Evolutionary conservation across 2,888 invertebrate species (phyloP).

Genomic region (Mesorhabditis spiculigera): DNA sequence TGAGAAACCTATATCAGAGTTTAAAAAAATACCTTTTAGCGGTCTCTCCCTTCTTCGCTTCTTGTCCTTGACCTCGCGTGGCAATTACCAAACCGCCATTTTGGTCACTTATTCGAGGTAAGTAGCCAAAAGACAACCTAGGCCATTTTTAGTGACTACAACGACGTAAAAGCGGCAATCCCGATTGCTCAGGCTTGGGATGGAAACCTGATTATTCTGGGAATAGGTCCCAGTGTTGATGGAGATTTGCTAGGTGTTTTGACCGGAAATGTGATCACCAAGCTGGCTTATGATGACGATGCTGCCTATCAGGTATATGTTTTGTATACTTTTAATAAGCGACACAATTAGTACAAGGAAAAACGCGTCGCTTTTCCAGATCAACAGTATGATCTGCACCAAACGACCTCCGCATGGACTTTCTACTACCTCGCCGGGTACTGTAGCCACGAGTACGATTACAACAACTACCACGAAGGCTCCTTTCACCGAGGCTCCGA

Average conservation of each 20-base stretch:
- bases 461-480: not conserved
- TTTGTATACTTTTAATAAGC: too few species aligned
- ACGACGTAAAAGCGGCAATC: not conserved
- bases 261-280: not conserved
- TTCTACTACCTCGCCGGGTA: not conserved
- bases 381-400: not conserved
- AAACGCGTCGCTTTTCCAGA: not conserved
- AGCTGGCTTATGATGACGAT: conserved; percentile 1
- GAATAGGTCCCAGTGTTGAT: not conserved
- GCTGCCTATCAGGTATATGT: not conserved
- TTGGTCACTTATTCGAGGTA: not conserved
- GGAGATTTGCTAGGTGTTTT: not conserved
- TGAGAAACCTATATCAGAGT: too few species aligned
- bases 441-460: not conserved
- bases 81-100: not conserved
- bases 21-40: not conserved
- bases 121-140: not conserved
- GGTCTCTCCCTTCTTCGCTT: not conserved
- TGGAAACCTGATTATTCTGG: not conserved
- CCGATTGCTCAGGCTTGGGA: not conserved
- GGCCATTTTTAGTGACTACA: not conserved
- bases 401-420: not conserved
- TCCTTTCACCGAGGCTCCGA: not conserved
- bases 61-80: not conserved
- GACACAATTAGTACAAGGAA: not conserved